Evolutionary conservation across 2,888 invertebrate species (phyloP).

Genomic region (Stenchaetothrips biformis): DNA sequence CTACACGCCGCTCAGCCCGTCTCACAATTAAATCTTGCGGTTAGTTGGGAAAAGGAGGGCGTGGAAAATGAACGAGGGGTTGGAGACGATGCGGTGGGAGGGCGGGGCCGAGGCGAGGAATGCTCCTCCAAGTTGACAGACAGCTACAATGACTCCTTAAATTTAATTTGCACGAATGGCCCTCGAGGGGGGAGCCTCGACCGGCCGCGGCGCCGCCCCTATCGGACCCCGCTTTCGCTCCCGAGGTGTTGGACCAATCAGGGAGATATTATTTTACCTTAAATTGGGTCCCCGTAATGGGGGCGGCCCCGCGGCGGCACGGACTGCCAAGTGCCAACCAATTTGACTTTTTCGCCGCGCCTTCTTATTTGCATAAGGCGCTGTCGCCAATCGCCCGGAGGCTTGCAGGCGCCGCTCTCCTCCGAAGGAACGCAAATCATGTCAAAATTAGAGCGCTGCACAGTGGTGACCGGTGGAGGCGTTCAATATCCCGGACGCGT

Average conservation of each 20-base stretch:
- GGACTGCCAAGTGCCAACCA: not conserved
- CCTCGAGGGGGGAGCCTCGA: constrained; percentile 10
- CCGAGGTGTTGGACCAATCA: constrained; percentile 13
- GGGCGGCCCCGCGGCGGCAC: not conserved
- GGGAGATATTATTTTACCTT: constrained; percentile 13
- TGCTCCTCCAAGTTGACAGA: not conserved
- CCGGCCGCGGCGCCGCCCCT: not conserved
- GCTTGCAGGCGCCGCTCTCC: no score
- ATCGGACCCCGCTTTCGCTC: not conserved
- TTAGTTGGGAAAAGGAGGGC: not conserved
- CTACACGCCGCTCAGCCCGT: no score
- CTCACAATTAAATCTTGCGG: no score
- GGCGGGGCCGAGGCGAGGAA: not conserved
- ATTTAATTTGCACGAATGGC: constrained; percentile 18
- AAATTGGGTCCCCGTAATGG: constrained; percentile 4
- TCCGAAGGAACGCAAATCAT: no score
- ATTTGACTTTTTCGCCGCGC: not conserved
- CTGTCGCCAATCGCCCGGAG: no score
- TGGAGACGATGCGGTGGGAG: not conserved
- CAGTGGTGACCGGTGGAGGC: no score
- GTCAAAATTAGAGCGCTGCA: no score
- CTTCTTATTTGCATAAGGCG: no score
- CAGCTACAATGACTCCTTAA: constrained; percentile 17
- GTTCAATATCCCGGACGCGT: no score
- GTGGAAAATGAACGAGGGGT: not conserved